Conservation (phyloP, 2,113 vertebrate genomes). For the Lutjanus erythropterus region DNA sequence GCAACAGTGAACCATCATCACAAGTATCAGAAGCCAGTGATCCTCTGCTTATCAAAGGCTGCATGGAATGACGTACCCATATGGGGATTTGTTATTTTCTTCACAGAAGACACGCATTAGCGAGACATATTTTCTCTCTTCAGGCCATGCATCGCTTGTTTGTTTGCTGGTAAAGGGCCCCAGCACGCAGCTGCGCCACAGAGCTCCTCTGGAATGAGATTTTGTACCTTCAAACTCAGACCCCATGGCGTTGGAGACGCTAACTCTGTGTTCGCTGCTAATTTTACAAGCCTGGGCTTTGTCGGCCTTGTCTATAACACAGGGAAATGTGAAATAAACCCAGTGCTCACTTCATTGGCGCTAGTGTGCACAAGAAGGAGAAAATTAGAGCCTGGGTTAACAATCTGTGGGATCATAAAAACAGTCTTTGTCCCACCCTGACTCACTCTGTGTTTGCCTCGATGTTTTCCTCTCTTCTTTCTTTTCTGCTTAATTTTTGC, state of each 20-base stretch:
- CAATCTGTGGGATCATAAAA: conserved; percentile 69
- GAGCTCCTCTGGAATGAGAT: conserved; percentile 67
- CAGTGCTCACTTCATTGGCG: conserved; percentile 50
- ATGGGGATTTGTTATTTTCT: conserved; percentile 50
- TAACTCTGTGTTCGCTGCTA: conserved; percentile 57
- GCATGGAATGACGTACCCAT: conserved; percentile 43
- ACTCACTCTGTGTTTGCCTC: conserved; percentile 19
- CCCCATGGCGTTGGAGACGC: conserved; percentile 23
- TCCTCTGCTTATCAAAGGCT: conserved; percentile 60
- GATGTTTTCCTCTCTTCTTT: conserved; percentile 30
- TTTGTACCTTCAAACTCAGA: conserved; percentile 42
- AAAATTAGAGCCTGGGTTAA: conserved; percentile 65
- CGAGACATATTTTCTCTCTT: conserved; percentile 41
- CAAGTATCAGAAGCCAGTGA: conserved; percentile 38
- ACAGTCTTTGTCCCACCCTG: conserved; percentile 61
- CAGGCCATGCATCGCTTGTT: conserved; percentile 38
- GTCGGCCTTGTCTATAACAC: conserved; percentile 51
- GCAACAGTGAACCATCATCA: conserved; percentile 55
- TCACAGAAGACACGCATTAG: conserved; percentile 55
- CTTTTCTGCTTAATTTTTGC: conserved; percentile 19
- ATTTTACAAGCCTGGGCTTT: conserved; percentile 70
- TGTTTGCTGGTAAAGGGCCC: conserved; percentile 58
- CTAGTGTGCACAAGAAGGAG: conserved; percentile 44
- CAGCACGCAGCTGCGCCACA: conserved; percentile 62
- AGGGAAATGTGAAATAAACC: conserved; percentile 65